A percentile compares a stretch with the other conserved stretches of the same genome.
phyloP scores from a whole-genome alignment of 2,797 vertebrate genomes.

The Platalea minor region DNA sequence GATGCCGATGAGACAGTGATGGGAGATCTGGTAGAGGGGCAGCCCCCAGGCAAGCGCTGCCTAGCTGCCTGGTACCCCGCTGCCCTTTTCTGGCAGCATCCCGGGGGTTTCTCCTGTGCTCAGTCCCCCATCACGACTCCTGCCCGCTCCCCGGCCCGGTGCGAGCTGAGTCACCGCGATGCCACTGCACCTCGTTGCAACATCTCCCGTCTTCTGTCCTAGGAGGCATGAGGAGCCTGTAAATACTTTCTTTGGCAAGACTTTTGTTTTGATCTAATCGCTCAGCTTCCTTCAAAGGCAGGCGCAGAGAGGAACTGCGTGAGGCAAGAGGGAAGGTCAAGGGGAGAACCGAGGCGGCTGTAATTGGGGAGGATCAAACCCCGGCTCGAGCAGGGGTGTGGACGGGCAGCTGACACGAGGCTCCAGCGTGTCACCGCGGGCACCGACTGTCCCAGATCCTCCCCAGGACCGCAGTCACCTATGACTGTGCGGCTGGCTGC shows the following conservation, averaged over 20 bases:
- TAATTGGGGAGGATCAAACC: constrained; percentile 20
- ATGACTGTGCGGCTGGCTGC: neutral
- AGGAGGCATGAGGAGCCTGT: neutral
- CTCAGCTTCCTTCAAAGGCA: constrained; percentile 22
- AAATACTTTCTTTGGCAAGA: constrained; percentile 13
- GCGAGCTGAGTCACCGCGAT: neutral
- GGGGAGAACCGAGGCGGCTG: neutral
- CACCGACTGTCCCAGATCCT: neutral
- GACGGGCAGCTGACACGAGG: neutral
- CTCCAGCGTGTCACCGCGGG: neutral
- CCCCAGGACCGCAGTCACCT: neutral
- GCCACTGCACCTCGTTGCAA: neutral
- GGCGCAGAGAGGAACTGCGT: fast-evolving
- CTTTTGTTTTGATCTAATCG: constrained; percentile 4
- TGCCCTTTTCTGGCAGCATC: neutral
- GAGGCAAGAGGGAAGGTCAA: neutral
- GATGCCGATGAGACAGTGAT: neutral
- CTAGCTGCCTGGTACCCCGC: neutral
- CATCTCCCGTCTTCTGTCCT: neutral
- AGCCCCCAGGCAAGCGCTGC: neutral
- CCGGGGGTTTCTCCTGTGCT: neutral
- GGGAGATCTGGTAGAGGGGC: neutral
- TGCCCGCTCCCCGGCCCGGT: neutral
- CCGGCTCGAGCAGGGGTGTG: neutral
- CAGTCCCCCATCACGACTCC: fast-evolving